Evolutionary conservation across 1,140 invertebrate species (phyloP).

Genomic region (Tetramorium parvispinum): DNA sequence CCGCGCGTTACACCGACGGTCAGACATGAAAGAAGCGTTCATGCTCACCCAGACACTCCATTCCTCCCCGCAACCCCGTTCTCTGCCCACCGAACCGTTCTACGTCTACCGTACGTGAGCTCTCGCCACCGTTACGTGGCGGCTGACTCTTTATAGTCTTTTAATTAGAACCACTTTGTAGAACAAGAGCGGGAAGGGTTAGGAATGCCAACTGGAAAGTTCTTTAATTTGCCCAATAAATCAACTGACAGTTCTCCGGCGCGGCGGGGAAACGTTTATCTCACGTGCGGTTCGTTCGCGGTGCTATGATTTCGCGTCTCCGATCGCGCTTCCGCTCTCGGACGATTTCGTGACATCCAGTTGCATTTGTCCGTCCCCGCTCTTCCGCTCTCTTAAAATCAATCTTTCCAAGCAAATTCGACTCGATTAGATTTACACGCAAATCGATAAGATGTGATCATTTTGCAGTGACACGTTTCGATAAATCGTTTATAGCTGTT

Average conservation of each 20-base stretch:
- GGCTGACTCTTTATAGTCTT: slow-evolving; percentile 79
- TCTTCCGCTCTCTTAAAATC: neutral
- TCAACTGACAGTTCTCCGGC: slow-evolving; percentile 65
- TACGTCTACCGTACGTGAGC: slow-evolving; percentile 69
- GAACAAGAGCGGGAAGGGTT: slow-evolving; percentile 73
- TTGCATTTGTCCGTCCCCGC: neutral
- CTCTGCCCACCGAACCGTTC: neutral
- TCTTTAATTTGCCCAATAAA: slow-evolving; percentile 81
- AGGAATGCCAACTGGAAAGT: slow-evolving; percentile 77
- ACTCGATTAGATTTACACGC: neutral
- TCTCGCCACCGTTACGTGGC: slow-evolving; percentile 71
- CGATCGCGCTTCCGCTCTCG: slow-evolving; percentile 57
- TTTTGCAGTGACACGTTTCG: neutral
- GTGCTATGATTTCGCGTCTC: slow-evolving; percentile 14
- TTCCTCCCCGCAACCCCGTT: slow-evolving; percentile 53
- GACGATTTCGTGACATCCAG: slow-evolving; percentile 41
- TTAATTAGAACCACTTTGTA: slow-evolving; percentile 81
- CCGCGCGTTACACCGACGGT: slow-evolving; percentile 70
- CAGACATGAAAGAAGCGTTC: slow-evolving; percentile 79
- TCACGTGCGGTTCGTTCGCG: slow-evolving; percentile 59
- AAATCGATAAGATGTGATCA: neutral
- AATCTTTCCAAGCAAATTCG: neutral
- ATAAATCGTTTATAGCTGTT: neutral
- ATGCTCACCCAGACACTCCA: slow-evolving; percentile 77
- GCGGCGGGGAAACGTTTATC: slow-evolving; percentile 67